These are phyloP conservation scores for Rana temporaria DNA, from an alignment of 2,113 vertebrate genomes.

Conservation along the genomic window DNA sequence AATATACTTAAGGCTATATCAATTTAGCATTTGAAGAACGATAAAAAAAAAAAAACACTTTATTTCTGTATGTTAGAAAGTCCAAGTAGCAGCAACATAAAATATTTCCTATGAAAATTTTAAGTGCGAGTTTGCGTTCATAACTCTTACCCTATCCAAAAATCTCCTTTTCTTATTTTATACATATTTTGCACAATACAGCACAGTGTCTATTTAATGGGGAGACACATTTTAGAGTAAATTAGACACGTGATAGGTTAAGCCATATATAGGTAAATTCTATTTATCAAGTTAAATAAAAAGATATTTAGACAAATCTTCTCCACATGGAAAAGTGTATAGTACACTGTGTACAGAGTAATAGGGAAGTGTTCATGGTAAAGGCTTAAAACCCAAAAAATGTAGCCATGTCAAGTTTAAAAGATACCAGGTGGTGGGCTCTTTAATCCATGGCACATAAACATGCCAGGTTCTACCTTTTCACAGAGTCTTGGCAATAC, in stretches of 20 bases:
- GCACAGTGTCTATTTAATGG: neutral
- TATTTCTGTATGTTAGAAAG: constrained; percentile 32
- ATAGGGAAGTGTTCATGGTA: constrained; percentile 10
- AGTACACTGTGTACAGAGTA: constrained; percentile 18
- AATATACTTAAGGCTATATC: constrained; percentile 35
- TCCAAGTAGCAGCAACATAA: constrained; percentile 32
- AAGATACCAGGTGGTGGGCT: constrained; percentile 31
- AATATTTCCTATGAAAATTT: constrained; percentile 1
- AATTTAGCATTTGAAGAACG: constrained; percentile 10
- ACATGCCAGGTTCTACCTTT: constrained; percentile 43
- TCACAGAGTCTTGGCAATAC: constrained; percentile 72
- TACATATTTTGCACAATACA: constrained; percentile 21
- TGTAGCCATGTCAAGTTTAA: constrained; percentile 18
- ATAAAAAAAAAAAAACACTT: constrained; percentile 9
- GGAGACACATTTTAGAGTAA: constrained; percentile 13
- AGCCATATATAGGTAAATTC: constrained; percentile 11
- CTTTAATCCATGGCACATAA: constrained; percentile 32
- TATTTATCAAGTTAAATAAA: constrained; percentile 6
- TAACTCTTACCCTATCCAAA: neutral
- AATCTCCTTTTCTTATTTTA: neutral
- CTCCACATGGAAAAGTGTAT: neutral
- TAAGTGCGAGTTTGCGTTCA: neutral
- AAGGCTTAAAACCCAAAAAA: constrained; percentile 20
- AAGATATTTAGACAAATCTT: constrained; percentile 27
- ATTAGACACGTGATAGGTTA: constrained; percentile 34